phyloP scores from a whole-genome alignment of 2,888 invertebrate genomes.

The Perdita meconis region DNA sequence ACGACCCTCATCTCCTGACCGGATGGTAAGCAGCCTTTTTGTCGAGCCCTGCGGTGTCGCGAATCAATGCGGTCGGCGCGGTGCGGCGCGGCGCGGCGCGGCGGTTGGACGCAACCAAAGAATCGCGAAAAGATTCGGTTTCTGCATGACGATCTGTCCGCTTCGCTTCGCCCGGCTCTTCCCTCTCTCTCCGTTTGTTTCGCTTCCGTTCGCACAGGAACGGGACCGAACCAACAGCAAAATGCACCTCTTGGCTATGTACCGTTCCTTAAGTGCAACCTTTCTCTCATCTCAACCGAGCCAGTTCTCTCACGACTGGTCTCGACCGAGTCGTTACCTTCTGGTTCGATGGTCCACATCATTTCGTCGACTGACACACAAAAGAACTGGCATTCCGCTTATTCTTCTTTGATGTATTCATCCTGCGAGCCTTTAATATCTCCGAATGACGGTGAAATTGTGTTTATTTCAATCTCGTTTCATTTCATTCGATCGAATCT shows the following conservation, averaged over 20 bases:
- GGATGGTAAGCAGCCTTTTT: constrained; percentile 41
- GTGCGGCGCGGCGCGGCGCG: no score
- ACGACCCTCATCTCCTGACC: constrained; percentile 19
- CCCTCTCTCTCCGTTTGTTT: constrained; percentile 10
- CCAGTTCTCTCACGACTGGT: constrained; percentile 59
- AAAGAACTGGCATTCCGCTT: background rate
- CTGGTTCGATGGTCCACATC: constrained; percentile 46
- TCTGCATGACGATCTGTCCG: constrained; percentile 51
- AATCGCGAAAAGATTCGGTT: constrained; percentile 68
- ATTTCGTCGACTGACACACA: constrained; percentile 33
- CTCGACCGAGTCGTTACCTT: constrained; percentile 39
- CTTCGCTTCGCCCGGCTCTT: constrained; percentile 1
- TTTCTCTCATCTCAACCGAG: constrained; percentile 51
- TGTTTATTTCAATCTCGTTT: no score
- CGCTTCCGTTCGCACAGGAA: constrained; percentile 43
- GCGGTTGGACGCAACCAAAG: constrained; percentile 60
- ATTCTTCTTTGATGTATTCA: background rate
- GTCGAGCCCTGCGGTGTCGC: constrained; percentile 50
- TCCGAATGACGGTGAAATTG: background rate
- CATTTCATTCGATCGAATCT: no score
- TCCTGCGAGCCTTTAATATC: background rate
- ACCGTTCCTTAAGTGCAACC: constrained; percentile 64
- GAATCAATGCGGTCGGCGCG: constrained; percentile 63
- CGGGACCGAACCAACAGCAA: constrained; percentile 25
- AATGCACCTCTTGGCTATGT: constrained; percentile 46